These are phyloP conservation scores for Osedax frankpressi DNA, from an alignment of 2,888 invertebrate species.

Conservation along the genomic window DNA sequence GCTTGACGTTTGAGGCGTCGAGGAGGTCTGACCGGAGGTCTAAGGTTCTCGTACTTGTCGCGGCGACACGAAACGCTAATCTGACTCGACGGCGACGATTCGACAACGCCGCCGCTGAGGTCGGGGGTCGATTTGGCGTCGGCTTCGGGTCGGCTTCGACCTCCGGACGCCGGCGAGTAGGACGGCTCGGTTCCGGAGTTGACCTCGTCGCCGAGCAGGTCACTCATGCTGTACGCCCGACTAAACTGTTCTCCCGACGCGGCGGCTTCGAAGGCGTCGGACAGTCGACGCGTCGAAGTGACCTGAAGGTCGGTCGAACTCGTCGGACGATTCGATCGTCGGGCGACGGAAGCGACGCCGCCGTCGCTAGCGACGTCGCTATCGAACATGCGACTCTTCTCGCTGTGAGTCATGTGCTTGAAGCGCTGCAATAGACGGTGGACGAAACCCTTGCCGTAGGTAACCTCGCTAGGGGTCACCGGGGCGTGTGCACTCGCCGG, in stretches of 20 bases:
- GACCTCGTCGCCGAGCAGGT: slow-evolving; percentile 22
- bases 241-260: slow-evolving; percentile 19
- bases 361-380: slow-evolving; percentile 20
- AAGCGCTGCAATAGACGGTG: slow-evolving; percentile 36
- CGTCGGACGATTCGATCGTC: slow-evolving; percentile 16
- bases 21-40: background rate
- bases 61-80: background rate
- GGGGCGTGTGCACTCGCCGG: background rate
- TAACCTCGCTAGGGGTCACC: slow-evolving; percentile 28
- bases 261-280: slow-evolving; percentile 25
- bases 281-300: slow-evolving; percentile 20
- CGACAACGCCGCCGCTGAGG: slow-evolving; percentile 26
- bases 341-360: slow-evolving; percentile 28
- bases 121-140: slow-evolving; percentile 17
- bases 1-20: background rate
- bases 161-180: slow-evolving; percentile 22
- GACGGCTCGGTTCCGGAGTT: slow-evolving; percentile 25
- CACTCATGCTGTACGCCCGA: slow-evolving; percentile 11
- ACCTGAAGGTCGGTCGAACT: slow-evolving; percentile 24
- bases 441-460: slow-evolving; percentile 40
- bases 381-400: background rate
- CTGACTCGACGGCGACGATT: background rate
- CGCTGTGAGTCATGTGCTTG: slow-evolving; percentile 17
- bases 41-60: background rate
- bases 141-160: slow-evolving; percentile 26